phyloP scores from a whole-genome alignment of 53 echinoderm and acorn worm species.

The Glandiceps talaboti region DNA sequence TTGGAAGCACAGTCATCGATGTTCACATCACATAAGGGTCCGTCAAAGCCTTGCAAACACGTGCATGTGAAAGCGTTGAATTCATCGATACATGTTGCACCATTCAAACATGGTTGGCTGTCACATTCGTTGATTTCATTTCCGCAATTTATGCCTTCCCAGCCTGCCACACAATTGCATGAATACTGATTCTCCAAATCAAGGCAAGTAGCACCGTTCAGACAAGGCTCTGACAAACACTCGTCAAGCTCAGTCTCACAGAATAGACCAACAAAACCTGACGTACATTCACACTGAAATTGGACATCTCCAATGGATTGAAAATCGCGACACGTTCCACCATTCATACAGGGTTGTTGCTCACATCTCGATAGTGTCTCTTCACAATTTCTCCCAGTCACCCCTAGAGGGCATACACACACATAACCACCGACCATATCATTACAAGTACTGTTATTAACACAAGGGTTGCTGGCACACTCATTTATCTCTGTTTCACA shows the following conservation, averaged over 20 bases:
- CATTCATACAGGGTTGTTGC: constrained; percentile 33
- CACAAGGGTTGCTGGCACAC: constrained; percentile 31
- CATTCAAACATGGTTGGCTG: constrained; percentile 25
- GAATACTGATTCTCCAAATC: constrained; percentile 24
- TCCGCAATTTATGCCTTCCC: constrained; percentile 26
- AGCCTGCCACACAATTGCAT: constrained; percentile 25
- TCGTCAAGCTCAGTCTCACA: constrained; percentile 33
- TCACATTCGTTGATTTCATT: constrained; percentile 33
- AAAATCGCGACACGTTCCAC: constrained; percentile 20
- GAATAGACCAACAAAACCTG: constrained; percentile 31
- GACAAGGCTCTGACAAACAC: constrained; percentile 35
- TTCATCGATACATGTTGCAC: constrained; percentile 33
- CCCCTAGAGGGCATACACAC: constrained; percentile 24
- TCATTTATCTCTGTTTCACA: constrained; percentile 47
- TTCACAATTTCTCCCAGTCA: constrained; percentile 29
- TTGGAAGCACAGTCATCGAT: constrained; percentile 14
- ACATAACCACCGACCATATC: constrained; percentile 24
- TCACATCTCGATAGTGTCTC: constrained; percentile 21
- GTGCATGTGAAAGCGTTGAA: constrained; percentile 25
- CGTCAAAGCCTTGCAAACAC: constrained; percentile 10
- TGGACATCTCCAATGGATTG: not conserved
- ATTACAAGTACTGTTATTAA: constrained; percentile 29
- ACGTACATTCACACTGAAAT: constrained; percentile 27
- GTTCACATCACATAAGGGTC: constrained; percentile 6
- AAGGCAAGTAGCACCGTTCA: constrained; percentile 19